A percentile compares a stretch with the other conserved stretches of the same genome.
Evolutionary conservation across 2,113 vertebrate species (phyloP).

Genomic region (Ophiodon elongatus): DNA sequence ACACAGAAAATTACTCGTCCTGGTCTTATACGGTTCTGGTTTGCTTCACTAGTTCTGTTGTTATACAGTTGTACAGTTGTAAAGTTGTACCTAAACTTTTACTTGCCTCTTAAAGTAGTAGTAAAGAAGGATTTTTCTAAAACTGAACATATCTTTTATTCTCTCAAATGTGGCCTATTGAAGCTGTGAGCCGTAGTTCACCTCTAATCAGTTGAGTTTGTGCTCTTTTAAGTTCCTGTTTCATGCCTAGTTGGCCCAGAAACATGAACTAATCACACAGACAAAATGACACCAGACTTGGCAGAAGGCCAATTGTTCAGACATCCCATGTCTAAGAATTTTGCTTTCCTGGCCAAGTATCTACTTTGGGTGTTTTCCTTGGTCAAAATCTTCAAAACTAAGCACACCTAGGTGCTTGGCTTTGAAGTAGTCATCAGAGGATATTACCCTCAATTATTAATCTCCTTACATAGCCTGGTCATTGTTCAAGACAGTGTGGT

Average conservation of each 20-base stretch:
- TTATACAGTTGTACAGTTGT: no score
- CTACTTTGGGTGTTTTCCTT: neutral
- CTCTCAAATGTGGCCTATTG: neutral
- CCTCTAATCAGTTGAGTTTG: neutral
- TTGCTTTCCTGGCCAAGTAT: neutral
- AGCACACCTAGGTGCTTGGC: neutral
- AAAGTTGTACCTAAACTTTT: neutral
- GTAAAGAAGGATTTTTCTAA: neutral
- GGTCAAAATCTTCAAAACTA: constrained; percentile 1
- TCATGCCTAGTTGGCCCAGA: neutral
- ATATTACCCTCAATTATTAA: neutral
- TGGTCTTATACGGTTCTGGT: neutral
- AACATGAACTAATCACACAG: constrained; percentile 22
- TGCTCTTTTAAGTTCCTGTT: neutral
- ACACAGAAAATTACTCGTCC: neutral
- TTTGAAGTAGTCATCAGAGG: neutral
- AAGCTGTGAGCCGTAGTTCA: neutral
- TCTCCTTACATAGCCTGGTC: neutral
- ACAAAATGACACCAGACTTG: neutral
- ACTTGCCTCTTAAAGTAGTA: neutral
- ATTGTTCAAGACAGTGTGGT: constrained; percentile 1
- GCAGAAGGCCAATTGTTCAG: neutral
- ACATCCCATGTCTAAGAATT: neutral
- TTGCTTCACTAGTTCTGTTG: neutral
- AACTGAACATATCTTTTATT: neutral